phyloP scores from a whole-genome alignment of 2,888 invertebrate species.

The Athalia rosae region DNA sequence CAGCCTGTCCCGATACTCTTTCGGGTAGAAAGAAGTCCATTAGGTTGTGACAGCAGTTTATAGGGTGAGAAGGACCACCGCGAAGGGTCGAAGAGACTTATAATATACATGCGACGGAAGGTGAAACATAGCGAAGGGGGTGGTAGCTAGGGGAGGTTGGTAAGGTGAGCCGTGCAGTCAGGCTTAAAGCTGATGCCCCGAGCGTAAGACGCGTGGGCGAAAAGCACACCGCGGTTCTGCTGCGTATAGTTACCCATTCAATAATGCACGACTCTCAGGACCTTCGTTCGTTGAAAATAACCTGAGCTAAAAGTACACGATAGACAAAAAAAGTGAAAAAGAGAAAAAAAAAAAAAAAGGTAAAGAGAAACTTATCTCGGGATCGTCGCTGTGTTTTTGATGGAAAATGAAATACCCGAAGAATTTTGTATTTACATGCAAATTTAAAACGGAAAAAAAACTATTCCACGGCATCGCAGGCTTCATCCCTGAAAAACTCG shows the following conservation, averaged over 20 bases:
- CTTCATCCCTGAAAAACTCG: neutral
- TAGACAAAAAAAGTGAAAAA: neutral
- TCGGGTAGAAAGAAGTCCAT: conserved; percentile 33
- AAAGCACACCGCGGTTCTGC: neutral
- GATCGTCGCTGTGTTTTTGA: too few relatives aligned
- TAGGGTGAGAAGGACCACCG: conserved; percentile 7
- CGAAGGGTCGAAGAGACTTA: neutral
- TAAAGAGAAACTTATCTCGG: neutral
- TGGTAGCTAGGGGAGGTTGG: conserved; percentile 9
- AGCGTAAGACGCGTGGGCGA: neutral
- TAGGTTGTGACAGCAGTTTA: conserved; percentile 21
- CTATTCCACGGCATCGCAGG: neutral
- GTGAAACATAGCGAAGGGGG: conserved; percentile 21
- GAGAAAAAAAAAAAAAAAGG: neutral
- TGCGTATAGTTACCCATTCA: conserved; percentile 48
- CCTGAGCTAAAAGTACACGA: neutral
- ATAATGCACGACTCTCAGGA: conserved; percentile 56
- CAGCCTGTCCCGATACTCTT: conserved; percentile 12
- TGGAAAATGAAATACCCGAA: conserved; percentile 17
- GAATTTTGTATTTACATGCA: conserved; percentile 26
- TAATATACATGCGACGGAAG: conserved; percentile 17
- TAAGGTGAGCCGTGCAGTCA: conserved; percentile 17
- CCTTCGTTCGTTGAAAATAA: conserved; percentile 48
- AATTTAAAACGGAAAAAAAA: conserved; percentile 17
- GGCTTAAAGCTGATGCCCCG: conserved; percentile 28